Percentiles rank a stretch among this genome's conserved stretches.
Conservation (phyloP, 2,888 invertebrate genomes). For the Lasiommata megera region DNA sequence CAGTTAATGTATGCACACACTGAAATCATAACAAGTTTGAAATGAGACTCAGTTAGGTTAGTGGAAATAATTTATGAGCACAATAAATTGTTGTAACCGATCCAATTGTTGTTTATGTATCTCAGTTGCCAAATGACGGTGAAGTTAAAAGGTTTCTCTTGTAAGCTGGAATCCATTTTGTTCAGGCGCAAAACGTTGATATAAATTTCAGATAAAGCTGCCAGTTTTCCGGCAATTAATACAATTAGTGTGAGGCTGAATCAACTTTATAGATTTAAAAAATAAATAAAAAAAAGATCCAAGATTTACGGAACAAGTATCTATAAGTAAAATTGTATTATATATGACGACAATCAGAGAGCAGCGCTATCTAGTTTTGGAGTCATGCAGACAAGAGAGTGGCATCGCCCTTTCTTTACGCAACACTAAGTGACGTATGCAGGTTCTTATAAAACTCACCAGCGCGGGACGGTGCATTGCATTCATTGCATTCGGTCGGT, state of each 20-base stretch:
- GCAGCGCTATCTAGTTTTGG: too few species aligned
- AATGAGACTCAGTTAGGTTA: background rate
- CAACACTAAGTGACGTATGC: too few species aligned
- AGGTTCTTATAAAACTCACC: too few species aligned
- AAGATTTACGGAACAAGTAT: too few species aligned
- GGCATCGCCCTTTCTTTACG: too few species aligned
- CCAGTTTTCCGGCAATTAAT: constrained; percentile 3
- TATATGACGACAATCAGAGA: too few species aligned
- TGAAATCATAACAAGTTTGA: background rate
- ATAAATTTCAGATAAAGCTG: constrained; percentile 15
- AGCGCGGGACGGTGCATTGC: too few species aligned
- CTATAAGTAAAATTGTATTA: too few species aligned
- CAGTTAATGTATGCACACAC: too few species aligned
- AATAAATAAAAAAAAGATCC: background rate
- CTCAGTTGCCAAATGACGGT: constrained; percentile 23
- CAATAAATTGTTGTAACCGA: constrained; percentile 18
- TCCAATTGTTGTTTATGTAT: constrained; percentile 20
- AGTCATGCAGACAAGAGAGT: too few species aligned
- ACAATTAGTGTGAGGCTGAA: background rate
- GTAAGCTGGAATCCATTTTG: constrained; percentile 20
- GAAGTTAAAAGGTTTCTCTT: constrained; percentile 25
- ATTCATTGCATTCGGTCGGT: too few species aligned
- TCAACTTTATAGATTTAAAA: background rate
- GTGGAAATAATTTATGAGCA: constrained; percentile 11
- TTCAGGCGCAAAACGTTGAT: constrained; percentile 10